phyloP scores from a whole-genome alignment of 2,888 invertebrate genomes.

The Torymus auratus region DNA sequence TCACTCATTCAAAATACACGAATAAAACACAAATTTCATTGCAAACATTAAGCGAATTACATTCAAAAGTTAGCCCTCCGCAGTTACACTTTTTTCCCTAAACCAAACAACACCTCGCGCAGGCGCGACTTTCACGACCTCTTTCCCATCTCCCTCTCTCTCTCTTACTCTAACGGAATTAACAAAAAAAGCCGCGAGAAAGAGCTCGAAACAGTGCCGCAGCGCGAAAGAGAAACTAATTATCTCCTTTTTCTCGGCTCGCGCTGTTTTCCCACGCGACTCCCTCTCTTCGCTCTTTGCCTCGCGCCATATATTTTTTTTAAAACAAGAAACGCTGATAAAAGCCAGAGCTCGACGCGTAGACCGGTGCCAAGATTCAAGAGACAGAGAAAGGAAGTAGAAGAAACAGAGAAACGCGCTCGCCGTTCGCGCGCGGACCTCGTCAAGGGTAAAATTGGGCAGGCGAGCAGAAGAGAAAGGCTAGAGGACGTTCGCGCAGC shows the following conservation, averaged over 20 bases:
- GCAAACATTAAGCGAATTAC: no score
- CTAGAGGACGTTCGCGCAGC: constrained; percentile 22
- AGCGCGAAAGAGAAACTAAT: constrained; percentile 35
- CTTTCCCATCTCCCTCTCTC: not conserved
- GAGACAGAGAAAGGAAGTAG: not conserved
- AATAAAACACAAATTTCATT: no score
- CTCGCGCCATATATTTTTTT: constrained; percentile 7
- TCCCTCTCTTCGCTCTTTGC: no score
- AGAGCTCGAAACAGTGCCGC: not conserved
- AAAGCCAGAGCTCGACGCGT: not conserved
- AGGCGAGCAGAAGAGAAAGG: not conserved
- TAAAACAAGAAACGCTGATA: constrained; percentile 14
- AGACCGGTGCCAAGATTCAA: constrained; percentile 42
- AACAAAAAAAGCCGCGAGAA: not conserved
- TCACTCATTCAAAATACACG: no score
- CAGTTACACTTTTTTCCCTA: no score
- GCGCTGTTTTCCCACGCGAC: no score
- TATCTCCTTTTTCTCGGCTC: constrained; percentile 2
- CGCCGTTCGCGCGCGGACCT: not conserved
- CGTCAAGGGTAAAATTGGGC: constrained; percentile 54
- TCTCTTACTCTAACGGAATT: constrained; percentile 1
- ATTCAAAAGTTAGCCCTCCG: no score
- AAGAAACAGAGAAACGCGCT: not conserved
- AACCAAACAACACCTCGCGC: no score
- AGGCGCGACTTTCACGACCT: no score